Percentiles rank a stretch among this genome's conserved stretches.
phyloP scores from a whole-genome alignment of 2,797 vertebrate genomes.

The Pampus argenteus region DNA sequence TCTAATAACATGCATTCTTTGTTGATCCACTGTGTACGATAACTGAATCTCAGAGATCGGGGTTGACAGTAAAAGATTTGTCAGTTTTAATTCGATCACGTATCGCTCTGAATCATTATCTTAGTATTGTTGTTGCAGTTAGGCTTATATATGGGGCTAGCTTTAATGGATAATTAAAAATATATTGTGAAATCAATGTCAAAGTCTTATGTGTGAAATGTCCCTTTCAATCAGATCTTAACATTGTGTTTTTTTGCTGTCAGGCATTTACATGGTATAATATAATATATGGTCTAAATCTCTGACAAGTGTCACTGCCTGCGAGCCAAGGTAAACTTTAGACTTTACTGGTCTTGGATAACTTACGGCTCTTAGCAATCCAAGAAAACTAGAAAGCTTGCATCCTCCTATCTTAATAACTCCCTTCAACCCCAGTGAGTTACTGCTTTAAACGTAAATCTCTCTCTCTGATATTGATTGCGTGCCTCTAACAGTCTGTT shows the following conservation, averaged over 20 bases:
- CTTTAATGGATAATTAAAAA: constrained; percentile 19
- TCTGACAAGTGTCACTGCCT: constrained; percentile 42
- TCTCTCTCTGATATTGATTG: constrained; percentile 19
- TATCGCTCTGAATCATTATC: constrained; percentile 10
- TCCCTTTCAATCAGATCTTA: constrained; percentile 17
- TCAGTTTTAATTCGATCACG: constrained; percentile 5
- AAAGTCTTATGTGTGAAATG: constrained; percentile 20
- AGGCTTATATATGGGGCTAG: neutral
- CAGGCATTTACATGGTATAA: constrained; percentile 23
- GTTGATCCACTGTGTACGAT: neutral
- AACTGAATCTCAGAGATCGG: neutral
- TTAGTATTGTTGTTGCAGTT: neutral
- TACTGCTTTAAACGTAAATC: constrained; percentile 20
- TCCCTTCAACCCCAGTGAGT: constrained; percentile 40
- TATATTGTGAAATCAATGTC: constrained; percentile 2
- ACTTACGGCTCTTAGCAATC: constrained; percentile 30
- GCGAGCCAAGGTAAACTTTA: constrained; percentile 58
- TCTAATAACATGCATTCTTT: neutral
- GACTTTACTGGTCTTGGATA: constrained; percentile 52
- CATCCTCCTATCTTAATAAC: constrained; percentile 41
- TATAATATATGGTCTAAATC: constrained; percentile 20
- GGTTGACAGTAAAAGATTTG: constrained; percentile 2
- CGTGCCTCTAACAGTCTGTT: constrained; percentile 14
- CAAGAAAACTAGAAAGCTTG: constrained; percentile 41
- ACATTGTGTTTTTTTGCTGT: constrained; percentile 7